Percentiles rank a stretch among this genome's conserved stretches.
phyloP scores from a whole-genome alignment of 2,113 vertebrate genomes.

The Psephotus haematonotus region DNA sequence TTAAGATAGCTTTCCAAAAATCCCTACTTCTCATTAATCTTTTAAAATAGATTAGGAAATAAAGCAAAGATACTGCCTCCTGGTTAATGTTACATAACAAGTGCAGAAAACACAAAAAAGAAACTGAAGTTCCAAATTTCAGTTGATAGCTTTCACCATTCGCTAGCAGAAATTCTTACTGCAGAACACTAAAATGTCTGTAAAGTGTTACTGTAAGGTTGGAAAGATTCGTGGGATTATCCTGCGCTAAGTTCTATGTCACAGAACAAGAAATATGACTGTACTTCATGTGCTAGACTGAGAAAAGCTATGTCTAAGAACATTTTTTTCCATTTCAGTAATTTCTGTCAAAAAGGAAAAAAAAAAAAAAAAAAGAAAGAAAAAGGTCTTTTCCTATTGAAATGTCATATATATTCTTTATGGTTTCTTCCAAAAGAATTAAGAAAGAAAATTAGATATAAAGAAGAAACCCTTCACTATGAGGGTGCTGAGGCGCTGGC shows the following conservation, averaged over 20 bases:
- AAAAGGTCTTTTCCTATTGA: not conserved
- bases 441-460: slow-evolving; percentile 17
- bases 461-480: not conserved
- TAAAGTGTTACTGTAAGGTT: not conserved
- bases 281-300: not conserved
- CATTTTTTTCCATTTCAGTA: not conserved
- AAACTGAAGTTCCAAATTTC: not conserved
- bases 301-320: not conserved
- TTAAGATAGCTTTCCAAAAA: not conserved
- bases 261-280: not conserved
- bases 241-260: not conserved
- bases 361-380: not conserved
- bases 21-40: not conserved
- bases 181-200: not conserved
- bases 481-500: not conserved
- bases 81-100: not conserved
- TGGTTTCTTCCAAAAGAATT: slow-evolving; percentile 8
- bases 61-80: not conserved
- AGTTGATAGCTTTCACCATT: not conserved
- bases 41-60: not conserved
- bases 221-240: not conserved
- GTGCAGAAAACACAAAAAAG: not conserved
- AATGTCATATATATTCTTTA: slow-evolving; percentile 12
- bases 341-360: not conserved
- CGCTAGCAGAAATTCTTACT: not conserved